Conservation (phyloP, 2,888 invertebrate species). For the Balanococcus diminutus region DNA sequence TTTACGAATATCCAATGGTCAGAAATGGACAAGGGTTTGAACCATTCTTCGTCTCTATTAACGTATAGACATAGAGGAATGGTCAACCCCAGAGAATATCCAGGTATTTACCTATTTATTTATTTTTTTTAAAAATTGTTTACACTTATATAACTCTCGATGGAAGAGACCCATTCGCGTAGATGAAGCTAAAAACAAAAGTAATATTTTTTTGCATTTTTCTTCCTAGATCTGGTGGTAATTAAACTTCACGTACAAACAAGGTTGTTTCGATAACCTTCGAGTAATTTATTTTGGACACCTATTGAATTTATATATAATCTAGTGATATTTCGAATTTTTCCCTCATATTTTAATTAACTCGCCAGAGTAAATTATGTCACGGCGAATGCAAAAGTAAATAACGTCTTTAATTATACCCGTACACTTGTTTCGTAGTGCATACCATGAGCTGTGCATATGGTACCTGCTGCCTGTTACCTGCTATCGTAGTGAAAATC, state of each 20-base stretch:
- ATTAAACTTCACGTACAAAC: neutral
- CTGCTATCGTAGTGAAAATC: neutral
- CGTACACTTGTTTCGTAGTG: neutral
- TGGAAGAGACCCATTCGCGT: too few species aligned
- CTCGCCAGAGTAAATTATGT: neutral
- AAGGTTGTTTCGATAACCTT: neutral
- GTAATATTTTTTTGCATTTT: neutral
- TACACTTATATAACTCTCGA: too few species aligned
- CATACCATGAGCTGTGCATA: neutral
- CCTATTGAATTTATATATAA: neutral
- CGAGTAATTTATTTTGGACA: constrained; percentile 7
- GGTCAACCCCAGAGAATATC: too few species aligned
- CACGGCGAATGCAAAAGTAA: neutral
- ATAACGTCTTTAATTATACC: neutral
- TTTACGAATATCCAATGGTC: neutral
- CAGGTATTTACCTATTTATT: neutral
- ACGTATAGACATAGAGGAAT: too few species aligned
- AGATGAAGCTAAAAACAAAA: neutral
- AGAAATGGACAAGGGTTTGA: neutral
- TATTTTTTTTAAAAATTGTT: too few species aligned
- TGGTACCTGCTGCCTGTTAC: too few species aligned
- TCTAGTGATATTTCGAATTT: neutral
- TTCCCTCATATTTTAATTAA: neutral
- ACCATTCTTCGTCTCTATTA: neutral
- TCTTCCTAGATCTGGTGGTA: neutral